Percentiles rank a stretch among this genome's conserved stretches.
Evolutionary conservation across 1,140 invertebrate genomes (phyloP).

Genomic region (Chironomus striatipennis): DNA sequence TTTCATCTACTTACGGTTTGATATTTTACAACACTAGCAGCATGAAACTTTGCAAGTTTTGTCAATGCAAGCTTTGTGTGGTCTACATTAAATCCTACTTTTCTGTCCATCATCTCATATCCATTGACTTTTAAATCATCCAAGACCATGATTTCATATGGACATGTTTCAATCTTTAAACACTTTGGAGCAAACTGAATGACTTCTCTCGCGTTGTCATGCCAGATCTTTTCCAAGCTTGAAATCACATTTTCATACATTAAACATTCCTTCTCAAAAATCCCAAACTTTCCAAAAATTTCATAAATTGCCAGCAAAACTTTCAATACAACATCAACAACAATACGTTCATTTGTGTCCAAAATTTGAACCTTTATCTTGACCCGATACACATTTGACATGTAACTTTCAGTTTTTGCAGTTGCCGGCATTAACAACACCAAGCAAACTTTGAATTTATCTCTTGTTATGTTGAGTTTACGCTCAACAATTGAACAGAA

Average conservation of each 20-base stretch:
- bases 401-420: background rate
- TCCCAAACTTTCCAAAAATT: background rate
- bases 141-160: conserved; percentile 40
- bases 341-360: background rate
- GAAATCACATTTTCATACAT: background rate
- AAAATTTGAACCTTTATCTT: background rate
- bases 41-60: background rate
- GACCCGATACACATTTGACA: background rate
- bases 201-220: background rate
- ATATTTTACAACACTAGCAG: conserved; percentile 36
- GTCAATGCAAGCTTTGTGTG: too few relatives aligned
- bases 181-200: background rate
- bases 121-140: conserved; percentile 43
- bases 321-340: conserved; percentile 7
- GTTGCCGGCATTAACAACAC: background rate
- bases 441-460: background rate
- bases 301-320: background rate
- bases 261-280: background rate
- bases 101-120: conserved; percentile 43
- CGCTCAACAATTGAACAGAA: background rate
- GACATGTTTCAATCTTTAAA: conserved; percentile 25
- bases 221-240: background rate
- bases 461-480: background rate
- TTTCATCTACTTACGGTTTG: conserved; percentile 23
- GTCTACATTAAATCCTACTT: conserved; percentile 20